A percentile compares a stretch with the other conserved stretches of the same genome.
Conservation (phyloP, 1,140 invertebrate genomes). For the Stegodyphus mimosarum region DNA sequence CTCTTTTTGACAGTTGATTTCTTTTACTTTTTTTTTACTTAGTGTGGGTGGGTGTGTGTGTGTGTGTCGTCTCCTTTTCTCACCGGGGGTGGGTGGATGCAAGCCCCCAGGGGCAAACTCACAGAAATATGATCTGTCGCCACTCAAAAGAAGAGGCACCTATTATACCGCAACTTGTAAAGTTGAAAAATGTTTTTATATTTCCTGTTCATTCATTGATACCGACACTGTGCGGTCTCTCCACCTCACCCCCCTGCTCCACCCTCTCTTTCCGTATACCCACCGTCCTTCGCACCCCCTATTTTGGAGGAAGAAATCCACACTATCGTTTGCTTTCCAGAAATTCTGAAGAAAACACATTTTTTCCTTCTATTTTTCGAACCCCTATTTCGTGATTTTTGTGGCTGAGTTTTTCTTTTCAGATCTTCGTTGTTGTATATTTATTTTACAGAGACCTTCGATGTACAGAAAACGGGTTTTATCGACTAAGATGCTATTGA, state of each 20-base stretch:
- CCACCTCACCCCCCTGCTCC: background rate
- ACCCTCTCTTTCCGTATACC: no score
- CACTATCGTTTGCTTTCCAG: conserved; percentile 47
- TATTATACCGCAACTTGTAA: conserved; percentile 56
- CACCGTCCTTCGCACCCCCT: no score
- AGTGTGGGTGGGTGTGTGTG: background rate
- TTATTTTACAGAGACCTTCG: conserved; percentile 18
- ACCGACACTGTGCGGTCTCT: conserved; percentile 37
- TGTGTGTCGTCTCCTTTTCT: background rate
- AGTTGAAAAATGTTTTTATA: conserved; percentile 60
- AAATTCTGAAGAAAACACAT: conserved; percentile 18
- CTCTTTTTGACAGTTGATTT: conserved; percentile 53
- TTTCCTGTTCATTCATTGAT: conserved; percentile 60
- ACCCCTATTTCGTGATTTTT: background rate
- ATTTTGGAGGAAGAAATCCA: background rate
- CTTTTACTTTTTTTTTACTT: conserved; percentile 26
- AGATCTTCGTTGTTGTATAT: conserved; percentile 11
- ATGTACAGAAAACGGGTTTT: background rate
- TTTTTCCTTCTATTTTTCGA: conserved; percentile 7
- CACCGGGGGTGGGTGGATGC: background rate
- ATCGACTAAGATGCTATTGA: background rate
- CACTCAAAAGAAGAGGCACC: conserved; percentile 51
- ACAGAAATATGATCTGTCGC: conserved; percentile 58
- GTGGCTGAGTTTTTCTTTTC: conserved; percentile 11
- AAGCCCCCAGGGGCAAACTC: conserved; percentile 38